Evolutionary conservation across 2,797 vertebrate species (phyloP).

Genomic region (Philypnodon macrostomus): DNA sequence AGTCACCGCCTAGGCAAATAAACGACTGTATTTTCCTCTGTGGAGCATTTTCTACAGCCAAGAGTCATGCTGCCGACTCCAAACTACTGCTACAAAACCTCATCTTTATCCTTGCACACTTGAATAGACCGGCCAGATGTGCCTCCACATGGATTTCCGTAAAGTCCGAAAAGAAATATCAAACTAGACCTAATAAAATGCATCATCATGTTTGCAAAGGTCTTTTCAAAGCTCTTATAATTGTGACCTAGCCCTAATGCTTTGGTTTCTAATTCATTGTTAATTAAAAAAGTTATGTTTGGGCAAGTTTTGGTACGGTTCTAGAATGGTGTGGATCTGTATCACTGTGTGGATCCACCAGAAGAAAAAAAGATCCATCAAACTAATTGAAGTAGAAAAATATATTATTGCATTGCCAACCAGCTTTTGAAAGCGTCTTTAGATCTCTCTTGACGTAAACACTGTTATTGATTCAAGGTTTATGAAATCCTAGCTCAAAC

Average conservation of each 20-base stretch:
- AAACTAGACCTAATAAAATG: too few species aligned
- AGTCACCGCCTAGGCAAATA: conserved; percentile 34
- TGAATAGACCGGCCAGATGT: conserved; percentile 52
- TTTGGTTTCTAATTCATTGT: too few species aligned
- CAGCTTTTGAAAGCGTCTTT: neutral
- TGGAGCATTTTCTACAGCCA: conserved; percentile 38
- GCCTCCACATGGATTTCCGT: conserved; percentile 40
- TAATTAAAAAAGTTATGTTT: too few species aligned
- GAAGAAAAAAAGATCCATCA: too few species aligned
- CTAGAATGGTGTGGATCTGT: too few species aligned
- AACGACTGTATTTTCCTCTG: conserved; percentile 26
- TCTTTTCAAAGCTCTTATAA: too few species aligned
- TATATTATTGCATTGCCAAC: too few species aligned
- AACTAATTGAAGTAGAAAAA: too few species aligned
- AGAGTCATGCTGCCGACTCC: conserved; percentile 27
- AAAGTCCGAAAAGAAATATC: neutral
- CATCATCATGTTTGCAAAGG: too few species aligned
- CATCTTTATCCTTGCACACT: conserved; percentile 31
- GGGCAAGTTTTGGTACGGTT: too few species aligned
- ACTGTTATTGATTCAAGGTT: neutral
- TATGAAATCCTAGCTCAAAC: neutral
- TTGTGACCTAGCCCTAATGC: too few species aligned
- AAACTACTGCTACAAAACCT: conserved; percentile 47
- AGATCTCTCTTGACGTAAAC: neutral
- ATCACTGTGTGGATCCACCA: too few species aligned